Evolutionary conservation across 2,113 vertebrate genomes (phyloP), one percentile per base, ranked within the genome.

Genomic region (Colistium nudipinnis): DNA sequence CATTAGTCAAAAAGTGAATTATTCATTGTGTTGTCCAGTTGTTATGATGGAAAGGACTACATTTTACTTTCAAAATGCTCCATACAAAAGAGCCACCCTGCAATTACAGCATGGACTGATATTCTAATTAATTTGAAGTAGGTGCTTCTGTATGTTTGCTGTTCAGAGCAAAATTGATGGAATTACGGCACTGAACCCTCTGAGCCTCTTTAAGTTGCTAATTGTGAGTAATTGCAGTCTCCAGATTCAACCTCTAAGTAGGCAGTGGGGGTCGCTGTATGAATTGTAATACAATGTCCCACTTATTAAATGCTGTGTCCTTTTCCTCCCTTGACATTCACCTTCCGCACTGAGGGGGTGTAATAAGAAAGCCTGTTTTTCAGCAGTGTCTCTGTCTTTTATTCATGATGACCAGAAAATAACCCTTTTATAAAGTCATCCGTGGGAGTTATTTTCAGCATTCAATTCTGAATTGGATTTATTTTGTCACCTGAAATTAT

Each of bases 151-250:
- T 62, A 28, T 24, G 1, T 55, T 64, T 70, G 44, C 20, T 73
- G 57, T 83, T 82, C 30, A 84, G 90, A 88, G 88, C 33, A 63
- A 51, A 73, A 64, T 67, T 60, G 60, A 67, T 80, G 17, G 60
- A 84, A 82, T 70, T 68, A 62, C 76, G 73, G 75, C 30, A 47
- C 28, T 25, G 31, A 72, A 60, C 47, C 52, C 44, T 65, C 22
- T 48, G 81, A 39, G 44, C 62, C 65, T 76, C 62, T 52, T 52
- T 57, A 66, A 75, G 61, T 25, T 47, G 44, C 51, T 85, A 82
- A 87, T 86, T 85, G 59, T 47, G 12, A 70, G 73, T 84, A 80
- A 88, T 87, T 77, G 73, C 30, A 60, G 53, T 48, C 8, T 55
- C 45, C 65, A 48, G 24, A 59, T 75, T 74, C 53, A 65, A 52